Conservation (phyloP, 2,113 vertebrate genomes). For the Mormyrus lacerda region DNA sequence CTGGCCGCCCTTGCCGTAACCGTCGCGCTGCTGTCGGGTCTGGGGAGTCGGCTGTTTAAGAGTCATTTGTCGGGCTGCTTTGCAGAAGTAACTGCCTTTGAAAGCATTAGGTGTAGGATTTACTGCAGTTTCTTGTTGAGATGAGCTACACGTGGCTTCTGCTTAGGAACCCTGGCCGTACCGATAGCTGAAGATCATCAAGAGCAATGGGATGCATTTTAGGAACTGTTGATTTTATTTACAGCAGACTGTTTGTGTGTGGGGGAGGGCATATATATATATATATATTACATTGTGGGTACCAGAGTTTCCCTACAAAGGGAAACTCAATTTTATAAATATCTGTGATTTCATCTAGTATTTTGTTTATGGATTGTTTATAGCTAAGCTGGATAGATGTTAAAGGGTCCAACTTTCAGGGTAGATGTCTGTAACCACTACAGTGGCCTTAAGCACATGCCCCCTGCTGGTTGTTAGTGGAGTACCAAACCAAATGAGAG, state of each 20-base stretch:
- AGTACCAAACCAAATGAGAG: neutral
- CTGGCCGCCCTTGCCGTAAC: neutral
- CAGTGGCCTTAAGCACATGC: neutral
- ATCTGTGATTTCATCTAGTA: neutral
- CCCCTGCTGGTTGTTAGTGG: neutral
- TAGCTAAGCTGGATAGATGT: neutral
- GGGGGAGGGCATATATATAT: neutral
- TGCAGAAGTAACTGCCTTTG: neutral
- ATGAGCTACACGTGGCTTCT: constrained; percentile 18
- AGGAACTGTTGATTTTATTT: neutral
- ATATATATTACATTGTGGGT: neutral
- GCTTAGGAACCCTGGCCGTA: constrained; percentile 19
- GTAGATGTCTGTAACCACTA: neutral
- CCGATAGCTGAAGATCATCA: neutral
- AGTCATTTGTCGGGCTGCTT: neutral
- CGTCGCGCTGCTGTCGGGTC: neutral
- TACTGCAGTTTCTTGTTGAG: neutral
- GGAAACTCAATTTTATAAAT: neutral
- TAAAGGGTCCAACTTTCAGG: neutral
- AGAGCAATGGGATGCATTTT: neutral
- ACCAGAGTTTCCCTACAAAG: neutral
- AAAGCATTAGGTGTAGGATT: neutral
- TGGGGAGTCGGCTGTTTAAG: neutral
- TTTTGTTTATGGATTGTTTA: too few species aligned
- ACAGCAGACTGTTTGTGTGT: neutral